Evolutionary conservation across 2,888 invertebrate genomes (phyloP).

Genomic region (Drosophila bunnanda): DNA sequence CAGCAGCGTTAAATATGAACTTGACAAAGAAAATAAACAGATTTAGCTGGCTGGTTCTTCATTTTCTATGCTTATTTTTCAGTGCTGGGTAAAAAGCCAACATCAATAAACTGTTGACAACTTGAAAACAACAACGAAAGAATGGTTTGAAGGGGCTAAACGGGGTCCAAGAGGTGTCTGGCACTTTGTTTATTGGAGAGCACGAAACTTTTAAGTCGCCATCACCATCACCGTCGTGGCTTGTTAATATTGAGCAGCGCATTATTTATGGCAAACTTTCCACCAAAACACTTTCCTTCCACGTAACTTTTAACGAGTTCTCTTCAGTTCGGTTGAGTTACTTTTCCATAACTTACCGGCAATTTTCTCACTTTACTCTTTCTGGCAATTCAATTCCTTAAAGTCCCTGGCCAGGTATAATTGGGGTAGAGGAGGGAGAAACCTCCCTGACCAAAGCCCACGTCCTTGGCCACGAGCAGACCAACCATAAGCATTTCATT

Average conservation of each 20-base stretch:
- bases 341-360: slow-evolving; percentile 35
- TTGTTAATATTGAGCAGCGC: slow-evolving; percentile 75
- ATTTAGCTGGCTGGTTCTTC: too few relatives aligned
- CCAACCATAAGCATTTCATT: slow-evolving; percentile 69
- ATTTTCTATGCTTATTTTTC: too few relatives aligned
- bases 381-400: slow-evolving; percentile 26
- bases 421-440: neutral
- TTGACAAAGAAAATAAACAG: neutral
- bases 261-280: slow-evolving; percentile 75
- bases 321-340: slow-evolving; percentile 22
- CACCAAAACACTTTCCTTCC: slow-evolving; percentile 66
- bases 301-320: slow-evolving; percentile 72
- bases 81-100: neutral
- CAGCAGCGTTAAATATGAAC: neutral
- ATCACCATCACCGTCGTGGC: slow-evolving; percentile 42
- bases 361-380: slow-evolving; percentile 59
- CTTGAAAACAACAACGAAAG: slow-evolving; percentile 49
- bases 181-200: slow-evolving; percentile 72
- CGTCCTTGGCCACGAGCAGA: slow-evolving; percentile 32
- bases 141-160: slow-evolving; percentile 12
- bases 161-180: slow-evolving; percentile 2
- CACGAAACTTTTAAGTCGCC: slow-evolving; percentile 59
- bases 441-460: slow-evolving; percentile 1
- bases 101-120: slow-evolving; percentile 37
- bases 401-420: slow-evolving; percentile 13